A percentile compares a stretch with the other conserved stretches of the same genome.
Evolutionary conservation across 2,113 vertebrate genomes (phyloP).

Genomic region (Danionella cerebrum): DNA sequence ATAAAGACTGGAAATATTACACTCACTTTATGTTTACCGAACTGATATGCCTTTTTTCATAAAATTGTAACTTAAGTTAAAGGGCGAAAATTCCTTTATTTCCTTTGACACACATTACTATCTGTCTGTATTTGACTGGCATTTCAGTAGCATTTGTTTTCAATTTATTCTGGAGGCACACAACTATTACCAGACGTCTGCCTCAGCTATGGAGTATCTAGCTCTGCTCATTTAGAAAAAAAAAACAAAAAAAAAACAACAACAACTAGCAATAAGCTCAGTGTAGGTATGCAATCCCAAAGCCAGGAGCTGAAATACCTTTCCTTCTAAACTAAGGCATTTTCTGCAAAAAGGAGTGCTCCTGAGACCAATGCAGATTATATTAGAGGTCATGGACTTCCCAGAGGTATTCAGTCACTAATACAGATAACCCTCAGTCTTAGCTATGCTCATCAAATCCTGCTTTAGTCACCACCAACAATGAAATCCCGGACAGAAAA

Average conservation of each 20-base stretch:
- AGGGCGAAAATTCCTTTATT: too few relatives aligned
- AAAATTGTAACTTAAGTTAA: too few relatives aligned
- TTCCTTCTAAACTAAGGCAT: background rate
- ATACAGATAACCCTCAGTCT: background rate
- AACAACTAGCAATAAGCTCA: background rate
- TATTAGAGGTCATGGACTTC: background rate
- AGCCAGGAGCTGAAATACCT: background rate
- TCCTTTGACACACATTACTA: too few relatives aligned
- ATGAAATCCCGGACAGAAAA: background rate
- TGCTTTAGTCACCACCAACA: slow-evolving; percentile 5
- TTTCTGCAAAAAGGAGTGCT: background rate
- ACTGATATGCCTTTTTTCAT: too few relatives aligned
- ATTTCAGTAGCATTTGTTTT: too few relatives aligned
- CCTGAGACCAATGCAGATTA: background rate
- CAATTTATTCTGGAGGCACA: too few relatives aligned
- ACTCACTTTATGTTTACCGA: too few relatives aligned
- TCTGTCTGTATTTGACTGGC: too few relatives aligned
- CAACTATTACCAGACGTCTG: too few relatives aligned
- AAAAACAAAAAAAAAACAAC: background rate
- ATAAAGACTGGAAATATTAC: too few relatives aligned
- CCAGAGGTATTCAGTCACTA: background rate
- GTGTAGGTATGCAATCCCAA: background rate
- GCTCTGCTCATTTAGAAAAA: background rate
- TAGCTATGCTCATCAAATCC: background rate
- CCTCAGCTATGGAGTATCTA: background rate